Evolutionary conservation across 2,797 vertebrate species (phyloP), one percentile per base, ranked within the genome.

Genomic region (Loriculus beryllinus): DNA sequence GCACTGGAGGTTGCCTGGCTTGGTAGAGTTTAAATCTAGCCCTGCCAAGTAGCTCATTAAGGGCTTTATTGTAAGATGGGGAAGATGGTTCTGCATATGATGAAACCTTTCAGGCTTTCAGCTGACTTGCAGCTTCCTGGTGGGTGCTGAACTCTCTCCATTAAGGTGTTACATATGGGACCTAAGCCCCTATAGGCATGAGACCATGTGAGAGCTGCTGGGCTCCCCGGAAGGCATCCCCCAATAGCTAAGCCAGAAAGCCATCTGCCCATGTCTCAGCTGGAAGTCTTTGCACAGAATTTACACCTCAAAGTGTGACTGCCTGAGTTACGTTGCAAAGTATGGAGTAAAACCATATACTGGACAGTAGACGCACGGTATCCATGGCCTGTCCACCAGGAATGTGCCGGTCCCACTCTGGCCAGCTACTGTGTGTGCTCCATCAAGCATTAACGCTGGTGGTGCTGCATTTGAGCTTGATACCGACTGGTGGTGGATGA

Each of bases 301-400:
- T 79, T 82, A 62, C 21, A 33, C 29, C 18, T 86, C 48, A 7
- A 37, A 83, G 18, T 19, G 18, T 1, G 3, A 62, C 22, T 37
- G 5, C 47, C 28, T 51, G 10, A 1, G 1, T 60, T 82, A 70
- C 33, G 11, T 48, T 54, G 28, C 6, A 21, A 52, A 63, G 15
- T 21, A 21, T 8, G 10, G 16, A 39, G n/a, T 18, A 74, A 77
- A 82, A 6, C 14, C 5, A 16, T 54, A 54, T 40, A 48, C 7
- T 52, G 45, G 12, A 17, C 35, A 22, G 35, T 45, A 74, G 40
- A 45, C 22, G 8, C 2, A 1, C 7, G 33, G 42, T 23, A 62
- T 23, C 37, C 0, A 0, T 65, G 69, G 11, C 29, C 11, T 57
- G 31, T 59, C 57, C 39, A 18, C 0, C 2, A 74, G n/a, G 35